phyloP scores from a whole-genome alignment of 2,113 vertebrate genomes.

The Apeltes quadracus region DNA sequence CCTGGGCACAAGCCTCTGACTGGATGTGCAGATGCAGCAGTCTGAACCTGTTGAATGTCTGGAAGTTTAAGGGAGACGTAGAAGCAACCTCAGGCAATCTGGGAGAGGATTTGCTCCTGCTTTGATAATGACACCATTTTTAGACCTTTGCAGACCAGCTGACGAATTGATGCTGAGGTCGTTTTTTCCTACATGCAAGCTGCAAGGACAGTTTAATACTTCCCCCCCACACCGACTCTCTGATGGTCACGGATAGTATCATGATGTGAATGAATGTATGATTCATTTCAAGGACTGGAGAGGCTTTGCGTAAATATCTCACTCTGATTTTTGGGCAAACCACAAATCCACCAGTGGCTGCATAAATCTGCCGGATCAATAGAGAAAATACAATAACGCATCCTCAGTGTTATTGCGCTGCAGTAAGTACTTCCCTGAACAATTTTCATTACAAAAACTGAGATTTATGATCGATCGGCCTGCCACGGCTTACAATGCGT shows the following conservation, averaged over 20 bases:
- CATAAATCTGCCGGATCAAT: slow-evolving; percentile 59
- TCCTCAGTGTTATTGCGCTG: slow-evolving; percentile 54
- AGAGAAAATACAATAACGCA: slow-evolving; percentile 54
- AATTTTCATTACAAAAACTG: slow-evolving; percentile 59
- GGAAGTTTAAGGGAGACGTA: slow-evolving; percentile 38
- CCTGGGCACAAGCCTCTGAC: slow-evolving; percentile 39
- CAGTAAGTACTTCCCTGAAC: slow-evolving; percentile 50
- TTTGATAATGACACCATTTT: slow-evolving; percentile 70
- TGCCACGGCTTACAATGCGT: slow-evolving; percentile 37
- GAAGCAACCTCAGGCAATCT: slow-evolving; percentile 55
- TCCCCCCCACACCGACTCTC: too few species aligned
- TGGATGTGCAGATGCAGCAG: slow-evolving; percentile 23
- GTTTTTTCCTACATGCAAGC: slow-evolving; percentile 50
- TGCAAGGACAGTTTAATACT: slow-evolving; percentile 44
- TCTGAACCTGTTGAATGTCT: slow-evolving; percentile 51
- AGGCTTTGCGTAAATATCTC: slow-evolving; percentile 33
- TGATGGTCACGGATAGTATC: slow-evolving; percentile 31
- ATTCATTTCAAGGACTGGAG: slow-evolving; percentile 40
- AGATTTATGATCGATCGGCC: slow-evolving; percentile 56
- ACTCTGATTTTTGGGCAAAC: slow-evolving; percentile 38
- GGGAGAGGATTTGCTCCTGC: slow-evolving; percentile 55
- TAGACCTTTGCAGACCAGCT: slow-evolving; percentile 61
- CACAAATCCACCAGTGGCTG: slow-evolving; percentile 48
- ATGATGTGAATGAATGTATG: slow-evolving; percentile 35
- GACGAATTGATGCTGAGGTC: slow-evolving; percentile 61